Percentiles rank a stretch among this genome's conserved stretches.
These are phyloP conservation scores for Bovichtus diacanthus DNA, from an alignment of 2,797 vertebrate genomes.

Conservation along the genomic window DNA sequence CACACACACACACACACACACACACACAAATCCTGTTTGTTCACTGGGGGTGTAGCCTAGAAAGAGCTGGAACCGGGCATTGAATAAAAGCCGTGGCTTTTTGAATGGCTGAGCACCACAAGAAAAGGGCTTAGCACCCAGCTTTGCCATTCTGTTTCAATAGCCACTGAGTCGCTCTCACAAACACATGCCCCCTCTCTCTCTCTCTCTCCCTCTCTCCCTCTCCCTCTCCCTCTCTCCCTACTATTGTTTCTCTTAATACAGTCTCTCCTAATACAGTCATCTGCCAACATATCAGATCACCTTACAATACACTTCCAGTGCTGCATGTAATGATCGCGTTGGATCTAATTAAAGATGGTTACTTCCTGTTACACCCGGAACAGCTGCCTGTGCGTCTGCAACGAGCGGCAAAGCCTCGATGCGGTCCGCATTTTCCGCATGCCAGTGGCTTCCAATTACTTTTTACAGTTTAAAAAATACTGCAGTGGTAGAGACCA, in stretches of 20 bases:
- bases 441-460: constrained; percentile 81
- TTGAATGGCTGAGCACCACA: constrained; percentile 80
- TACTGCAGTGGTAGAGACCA: constrained; percentile 53
- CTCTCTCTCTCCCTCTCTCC: constrained; percentile 33
- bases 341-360: constrained; percentile 78
- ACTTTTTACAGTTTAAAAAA: constrained; percentile 78
- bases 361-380: constrained; percentile 73
- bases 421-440: constrained; percentile 75
- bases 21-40: constrained; percentile 73
- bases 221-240: constrained; percentile 28
- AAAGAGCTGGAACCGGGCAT: constrained; percentile 76
- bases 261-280: constrained; percentile 65
- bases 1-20: constrained; percentile 35
- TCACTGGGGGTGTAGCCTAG: constrained; percentile 70
- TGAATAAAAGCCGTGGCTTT: constrained; percentile 80
- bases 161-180: constrained; percentile 64
- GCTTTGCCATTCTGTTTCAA: constrained; percentile 77
- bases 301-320: constrained; percentile 70
- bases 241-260: constrained; percentile 62
- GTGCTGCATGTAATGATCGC: constrained; percentile 63
- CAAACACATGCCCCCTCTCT: constrained; percentile 50
- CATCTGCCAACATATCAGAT: constrained; percentile 75
- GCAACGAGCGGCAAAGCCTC: constrained; percentile 66
- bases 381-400: constrained; percentile 77
- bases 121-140: constrained; percentile 81